Evolutionary conservation across 53 echinoderm and acorn worm species (phyloP).

Genomic region (Echinarachnius parma): DNA sequence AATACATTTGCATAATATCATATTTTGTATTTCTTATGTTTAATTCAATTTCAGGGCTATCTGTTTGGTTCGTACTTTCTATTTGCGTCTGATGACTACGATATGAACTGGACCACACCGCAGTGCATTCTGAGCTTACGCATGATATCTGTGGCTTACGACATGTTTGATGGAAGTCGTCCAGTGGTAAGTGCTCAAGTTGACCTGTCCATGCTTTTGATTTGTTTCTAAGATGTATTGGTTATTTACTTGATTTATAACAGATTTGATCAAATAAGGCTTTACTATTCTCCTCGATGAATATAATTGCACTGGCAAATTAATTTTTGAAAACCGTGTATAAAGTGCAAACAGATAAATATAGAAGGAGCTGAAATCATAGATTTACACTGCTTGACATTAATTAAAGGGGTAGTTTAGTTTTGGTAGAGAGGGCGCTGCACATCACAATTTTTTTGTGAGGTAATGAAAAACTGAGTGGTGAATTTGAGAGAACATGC

Average conservation of each 20-base stretch:
- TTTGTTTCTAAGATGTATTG: not conserved
- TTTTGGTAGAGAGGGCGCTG: too few relatives aligned
- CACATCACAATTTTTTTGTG: too few relatives aligned
- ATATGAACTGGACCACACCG: conserved; percentile 95
- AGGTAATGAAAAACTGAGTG: too few relatives aligned
- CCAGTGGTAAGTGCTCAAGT: conserved; percentile 52
- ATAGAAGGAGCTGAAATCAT: too few relatives aligned
- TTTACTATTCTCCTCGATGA: too few relatives aligned
- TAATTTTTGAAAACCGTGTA: too few relatives aligned
- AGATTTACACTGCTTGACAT: too few relatives aligned
- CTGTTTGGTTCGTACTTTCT: conserved; percentile 63
- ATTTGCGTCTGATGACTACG: conserved; percentile 76
- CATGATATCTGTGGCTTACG: conserved; percentile 83
- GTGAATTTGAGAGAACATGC: too few relatives aligned
- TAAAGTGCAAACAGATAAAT: too few relatives aligned
- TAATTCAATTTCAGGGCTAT: conserved; percentile 57
- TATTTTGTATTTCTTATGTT: not conserved
- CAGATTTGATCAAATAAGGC: too few relatives aligned
- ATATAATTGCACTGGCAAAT: too few relatives aligned
- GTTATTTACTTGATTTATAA: not conserved
- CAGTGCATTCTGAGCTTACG: conserved; percentile 83
- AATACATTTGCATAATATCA: not conserved
- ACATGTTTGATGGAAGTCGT: conserved; percentile 77
- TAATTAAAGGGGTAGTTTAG: too few relatives aligned
- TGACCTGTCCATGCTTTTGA: not conserved